A percentile compares a stretch with the other conserved stretches of the same genome.
Evolutionary conservation across 2,797 vertebrate species (phyloP).

Genomic region (Orientallactaga sibirica): DNA sequence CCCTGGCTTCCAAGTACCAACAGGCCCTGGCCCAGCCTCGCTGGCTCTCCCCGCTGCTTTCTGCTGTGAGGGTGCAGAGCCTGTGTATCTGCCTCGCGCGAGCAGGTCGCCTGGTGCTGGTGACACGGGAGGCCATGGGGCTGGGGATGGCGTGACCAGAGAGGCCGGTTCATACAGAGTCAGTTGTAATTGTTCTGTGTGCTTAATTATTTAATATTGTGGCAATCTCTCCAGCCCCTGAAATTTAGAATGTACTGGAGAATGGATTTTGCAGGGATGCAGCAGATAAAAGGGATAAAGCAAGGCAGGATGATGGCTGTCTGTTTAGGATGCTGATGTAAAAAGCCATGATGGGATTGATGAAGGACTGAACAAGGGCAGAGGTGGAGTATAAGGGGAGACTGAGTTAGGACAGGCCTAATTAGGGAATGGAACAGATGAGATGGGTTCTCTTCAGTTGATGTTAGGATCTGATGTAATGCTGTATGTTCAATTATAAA

Average conservation of each 20-base stretch:
- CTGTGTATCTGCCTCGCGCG: background rate
- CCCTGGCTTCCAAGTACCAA: conserved; percentile 50
- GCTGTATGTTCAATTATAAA: too few species aligned
- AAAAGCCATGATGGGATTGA: background rate
- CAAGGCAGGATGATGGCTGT: background rate
- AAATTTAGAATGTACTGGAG: conserved; percentile 34
- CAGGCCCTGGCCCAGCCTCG: conserved; percentile 17
- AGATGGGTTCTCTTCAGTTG: too few species aligned
- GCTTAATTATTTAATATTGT: conserved; percentile 57
- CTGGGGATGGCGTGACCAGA: conserved; percentile 69
- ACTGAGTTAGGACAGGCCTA: too few species aligned
- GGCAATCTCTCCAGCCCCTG: background rate
- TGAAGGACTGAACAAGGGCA: too few species aligned
- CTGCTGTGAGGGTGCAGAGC: background rate
- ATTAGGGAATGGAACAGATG: too few species aligned
- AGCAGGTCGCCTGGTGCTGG: conserved; percentile 38
- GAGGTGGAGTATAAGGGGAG: too few species aligned
- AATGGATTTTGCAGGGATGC: background rate
- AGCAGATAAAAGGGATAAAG: background rate
- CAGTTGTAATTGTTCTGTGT: conserved; percentile 63
- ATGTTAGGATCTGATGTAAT: too few species aligned
- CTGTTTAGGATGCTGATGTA: background rate
- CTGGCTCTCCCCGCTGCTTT: background rate
- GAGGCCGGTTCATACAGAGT: conserved; percentile 47
- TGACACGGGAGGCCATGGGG: background rate